Evolutionary conservation across 2,888 invertebrate genomes (phyloP), one percentile per base, ranked within the genome.

Genomic region (Himalopsyche japonica): DNA sequence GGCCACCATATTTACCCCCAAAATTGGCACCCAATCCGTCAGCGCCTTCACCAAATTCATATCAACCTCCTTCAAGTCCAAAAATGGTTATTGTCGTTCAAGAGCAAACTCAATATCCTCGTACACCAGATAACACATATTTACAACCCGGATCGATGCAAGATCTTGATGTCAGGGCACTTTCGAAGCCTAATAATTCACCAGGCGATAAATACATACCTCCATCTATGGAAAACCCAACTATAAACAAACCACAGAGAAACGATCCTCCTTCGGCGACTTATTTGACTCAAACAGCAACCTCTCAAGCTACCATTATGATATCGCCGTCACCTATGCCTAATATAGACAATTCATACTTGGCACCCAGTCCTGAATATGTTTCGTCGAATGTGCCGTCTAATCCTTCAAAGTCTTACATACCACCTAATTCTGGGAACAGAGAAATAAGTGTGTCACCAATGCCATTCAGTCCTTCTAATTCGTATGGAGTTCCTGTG

Each of bases 1-100:
- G 82, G n/a, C 83, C 86, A 30, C 43, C 80, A 34, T 86, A 86
- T 78, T 76, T 86, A 79, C 83, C 86, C 8, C 85, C 85, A 20
- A 81, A 47, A 30, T 18, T 20, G 10, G 76, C 15, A 10, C 76
- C 82, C 8, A 34, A 30, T 34, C 43, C 80, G n/a, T 27, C 43
- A 79, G 24, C 79, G 15, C 10, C 79, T n/a, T 10, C 79, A 70
- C 30, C 84, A 10, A 79, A 78, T 76, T 78, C 80, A 24, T 57
- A 43, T 32, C 30, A 43, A 49, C 81, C 84, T 12, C 64, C 82
- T n/a, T 70, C 78, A 15, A 8, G n/a, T 27, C 78, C 27, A 20
- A 70, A 15, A 27, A 70, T 79, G 79, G 70, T 83, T 12, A 83
- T 79, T 37, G 57, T 83, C 20, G 79, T 83, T 15, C 79, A 64